A percentile compares a stretch with the other conserved stretches of the same genome.
These are phyloP conservation scores for Cercocebus atys DNA, from an alignment of 2,113 vertebrate genomes.

Conservation along the genomic window DNA sequence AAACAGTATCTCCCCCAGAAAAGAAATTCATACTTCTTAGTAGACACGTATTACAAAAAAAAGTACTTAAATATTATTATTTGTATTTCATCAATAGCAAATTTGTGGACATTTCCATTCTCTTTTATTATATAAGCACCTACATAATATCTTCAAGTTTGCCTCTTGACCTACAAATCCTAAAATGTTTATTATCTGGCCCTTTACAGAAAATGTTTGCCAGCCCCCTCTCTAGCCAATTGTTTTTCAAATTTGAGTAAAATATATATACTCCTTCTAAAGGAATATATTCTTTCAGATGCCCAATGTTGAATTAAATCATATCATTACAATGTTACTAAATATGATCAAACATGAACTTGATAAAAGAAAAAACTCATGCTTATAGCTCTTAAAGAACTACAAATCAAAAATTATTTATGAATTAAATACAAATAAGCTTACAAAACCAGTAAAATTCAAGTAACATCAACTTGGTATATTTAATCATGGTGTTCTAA, in stretches of 20 bases:
- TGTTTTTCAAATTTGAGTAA: slow-evolving; percentile 25
- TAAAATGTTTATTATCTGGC: not conserved
- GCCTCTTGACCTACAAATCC: not conserved
- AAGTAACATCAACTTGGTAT: not conserved
- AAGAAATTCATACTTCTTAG: not conserved
- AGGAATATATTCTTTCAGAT: not conserved
- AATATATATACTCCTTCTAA: not conserved
- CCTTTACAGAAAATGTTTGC: not conserved
- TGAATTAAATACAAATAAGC: slow-evolving; percentile 14
- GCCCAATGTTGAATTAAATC: not conserved
- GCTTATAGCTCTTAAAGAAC: not conserved
- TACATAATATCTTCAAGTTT: not conserved
- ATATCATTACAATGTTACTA: not conserved
- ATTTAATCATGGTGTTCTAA: not conserved
- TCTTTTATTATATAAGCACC: not conserved
- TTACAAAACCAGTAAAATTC: slow-evolving; percentile 16
- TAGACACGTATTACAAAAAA: not conserved
- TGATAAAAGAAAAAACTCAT: not conserved
- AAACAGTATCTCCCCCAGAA: not conserved
- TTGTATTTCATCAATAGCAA: slow-evolving; percentile 24
- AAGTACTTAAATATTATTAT: not conserved
- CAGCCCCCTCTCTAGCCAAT: not conserved
- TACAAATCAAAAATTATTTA: slow-evolving; percentile 20
- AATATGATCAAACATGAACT: not conserved
- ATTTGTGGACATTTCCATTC: not conserved